phyloP scores from a whole-genome alignment of 2,113 vertebrate species.

The Ptychochromis oligacanthus region DNA sequence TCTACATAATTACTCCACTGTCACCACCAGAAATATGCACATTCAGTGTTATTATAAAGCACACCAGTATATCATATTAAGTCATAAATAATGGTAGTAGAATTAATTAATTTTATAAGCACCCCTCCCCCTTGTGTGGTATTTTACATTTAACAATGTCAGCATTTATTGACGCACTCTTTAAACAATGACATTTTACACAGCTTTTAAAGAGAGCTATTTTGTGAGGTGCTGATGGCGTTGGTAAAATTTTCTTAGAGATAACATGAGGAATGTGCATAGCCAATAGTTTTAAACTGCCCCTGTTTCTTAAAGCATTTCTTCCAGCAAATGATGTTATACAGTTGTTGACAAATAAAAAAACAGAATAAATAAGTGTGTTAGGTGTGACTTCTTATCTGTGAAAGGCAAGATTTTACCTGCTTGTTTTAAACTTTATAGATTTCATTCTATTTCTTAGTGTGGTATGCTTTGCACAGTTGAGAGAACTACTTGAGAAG shows the following conservation, averaged over 20 bases:
- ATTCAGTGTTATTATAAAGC: slow-evolving; percentile 81
- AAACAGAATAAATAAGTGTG: too few species aligned
- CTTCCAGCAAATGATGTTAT: not conserved
- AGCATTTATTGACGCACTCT: slow-evolving; percentile 81
- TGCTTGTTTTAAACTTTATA: too few species aligned
- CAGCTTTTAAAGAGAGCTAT: slow-evolving; percentile 54
- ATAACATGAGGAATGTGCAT: slow-evolving; percentile 5
- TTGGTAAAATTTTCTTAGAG: slow-evolving; percentile 21
- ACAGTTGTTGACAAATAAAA: not conserved
- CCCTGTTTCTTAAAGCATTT: not conserved
- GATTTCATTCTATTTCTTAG: too few species aligned
- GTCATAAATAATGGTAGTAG: slow-evolving; percentile 81
- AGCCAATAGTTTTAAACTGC: not conserved
- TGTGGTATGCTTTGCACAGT: not conserved
- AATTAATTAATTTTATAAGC: slow-evolving; percentile 81
- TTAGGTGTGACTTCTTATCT: not conserved
- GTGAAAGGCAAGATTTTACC: not conserved
- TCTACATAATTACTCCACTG: slow-evolving; percentile 81
- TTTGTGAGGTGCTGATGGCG: slow-evolving; percentile 29
- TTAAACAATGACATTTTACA: slow-evolving; percentile 80
- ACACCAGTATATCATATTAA: slow-evolving; percentile 82
- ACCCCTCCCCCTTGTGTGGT: slow-evolving; percentile 52
- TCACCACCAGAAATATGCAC: slow-evolving; percentile 80
- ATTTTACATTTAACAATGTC: slow-evolving; percentile 82
- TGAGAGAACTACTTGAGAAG: not conserved